Evolutionary conservation across 2,113 vertebrate species (phyloP).

Genomic region (Amia ocellicauda): DNA sequence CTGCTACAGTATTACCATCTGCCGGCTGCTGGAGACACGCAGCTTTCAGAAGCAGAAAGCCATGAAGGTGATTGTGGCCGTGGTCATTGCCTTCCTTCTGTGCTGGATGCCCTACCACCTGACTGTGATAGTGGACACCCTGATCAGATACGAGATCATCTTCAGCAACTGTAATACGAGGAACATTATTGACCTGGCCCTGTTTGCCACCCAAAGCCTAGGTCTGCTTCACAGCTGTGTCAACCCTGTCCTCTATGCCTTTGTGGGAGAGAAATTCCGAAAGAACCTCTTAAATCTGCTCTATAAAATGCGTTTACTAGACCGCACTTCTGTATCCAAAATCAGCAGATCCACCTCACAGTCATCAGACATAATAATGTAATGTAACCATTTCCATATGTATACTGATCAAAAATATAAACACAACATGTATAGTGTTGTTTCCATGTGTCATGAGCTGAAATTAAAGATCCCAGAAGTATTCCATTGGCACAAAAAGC

Average conservation of each 20-base stretch:
- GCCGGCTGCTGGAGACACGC: slow-evolving; percentile 49
- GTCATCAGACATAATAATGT: slow-evolving; percentile 48
- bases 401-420: no score
- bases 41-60: slow-evolving; percentile 65
- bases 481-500: no score
- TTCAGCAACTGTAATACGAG: slow-evolving; percentile 24
- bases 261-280: slow-evolving; percentile 69
- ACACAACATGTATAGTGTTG: no score
- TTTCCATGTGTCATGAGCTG: no score
- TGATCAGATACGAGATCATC: slow-evolving; percentile 43
- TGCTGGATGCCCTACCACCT: slow-evolving; percentile 67
- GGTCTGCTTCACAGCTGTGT: slow-evolving; percentile 65
- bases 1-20: slow-evolving; percentile 62
- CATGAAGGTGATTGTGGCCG: slow-evolving; percentile 64
- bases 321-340: slow-evolving; percentile 29
- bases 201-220: slow-evolving; percentile 42
- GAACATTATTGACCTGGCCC: slow-evolving; percentile 26
- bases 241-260: slow-evolving; percentile 69
- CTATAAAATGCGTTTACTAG: slow-evolving; percentile 31
- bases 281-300: slow-evolving; percentile 46
- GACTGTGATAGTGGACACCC: slow-evolving; percentile 46
- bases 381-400: slow-evolving; percentile 46
- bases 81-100: slow-evolving; percentile 61
- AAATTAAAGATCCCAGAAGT: no score
- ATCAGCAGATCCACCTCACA: slow-evolving; percentile 59